A percentile compares a stretch with the other conserved stretches of the same genome.
Evolutionary conservation across 2,797 vertebrate species (phyloP).

Genomic region (Gymnodraco acuticeps): DNA sequence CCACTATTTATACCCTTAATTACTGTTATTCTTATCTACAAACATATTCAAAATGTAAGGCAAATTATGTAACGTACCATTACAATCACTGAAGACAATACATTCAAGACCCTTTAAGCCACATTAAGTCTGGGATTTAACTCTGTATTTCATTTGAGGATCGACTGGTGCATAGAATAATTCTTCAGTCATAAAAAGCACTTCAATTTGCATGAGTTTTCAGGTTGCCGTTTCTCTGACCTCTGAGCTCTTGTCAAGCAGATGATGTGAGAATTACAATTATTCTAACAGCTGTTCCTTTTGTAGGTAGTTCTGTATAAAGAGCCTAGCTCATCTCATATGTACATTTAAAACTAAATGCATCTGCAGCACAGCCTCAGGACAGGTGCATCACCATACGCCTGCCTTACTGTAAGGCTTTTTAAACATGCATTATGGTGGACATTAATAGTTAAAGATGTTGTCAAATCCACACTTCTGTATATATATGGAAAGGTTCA

Average conservation of each 20-base stretch:
- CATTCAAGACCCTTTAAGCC: too few species aligned
- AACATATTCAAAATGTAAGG: too few species aligned
- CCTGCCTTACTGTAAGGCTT: background rate
- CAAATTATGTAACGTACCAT: too few species aligned
- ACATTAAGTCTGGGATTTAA: too few species aligned
- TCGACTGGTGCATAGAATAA: too few species aligned
- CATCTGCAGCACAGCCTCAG: conserved; percentile 1
- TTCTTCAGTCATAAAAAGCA: conserved; percentile 2
- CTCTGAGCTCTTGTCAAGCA: conserved; percentile 34
- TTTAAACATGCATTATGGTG: background rate
- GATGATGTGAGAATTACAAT: conserved; percentile 34
- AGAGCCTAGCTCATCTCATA: conserved; percentile 10
- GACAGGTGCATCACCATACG: conserved; percentile 1
- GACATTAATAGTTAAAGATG: background rate
- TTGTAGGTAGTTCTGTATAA: conserved; percentile 9
- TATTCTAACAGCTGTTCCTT: conserved; percentile 48
- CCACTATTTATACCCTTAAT: too few species aligned
- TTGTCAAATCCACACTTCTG: background rate
- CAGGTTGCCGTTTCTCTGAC: background rate
- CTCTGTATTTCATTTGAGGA: too few species aligned
- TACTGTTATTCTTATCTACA: too few species aligned
- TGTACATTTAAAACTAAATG: conserved; percentile 45
- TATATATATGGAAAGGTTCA: background rate
- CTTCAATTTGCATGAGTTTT: conserved; percentile 23
- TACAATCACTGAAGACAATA: too few species aligned